phyloP scores from a whole-genome alignment of 2,888 invertebrate species.

The Sphaeridia pumilis region DNA sequence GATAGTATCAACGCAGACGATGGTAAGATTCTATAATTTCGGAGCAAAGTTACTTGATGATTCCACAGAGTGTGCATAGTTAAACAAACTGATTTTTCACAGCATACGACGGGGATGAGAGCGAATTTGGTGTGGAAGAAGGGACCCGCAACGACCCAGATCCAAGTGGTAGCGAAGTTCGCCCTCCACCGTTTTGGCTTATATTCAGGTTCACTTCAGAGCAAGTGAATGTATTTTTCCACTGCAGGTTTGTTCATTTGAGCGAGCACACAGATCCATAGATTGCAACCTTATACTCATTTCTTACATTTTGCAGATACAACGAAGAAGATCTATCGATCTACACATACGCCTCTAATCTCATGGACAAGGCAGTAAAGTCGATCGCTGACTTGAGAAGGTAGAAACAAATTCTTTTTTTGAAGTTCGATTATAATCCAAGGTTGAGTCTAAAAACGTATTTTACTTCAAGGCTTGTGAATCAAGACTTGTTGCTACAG shows the following conservation, averaged over 20 bases:
- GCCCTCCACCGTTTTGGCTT: slow-evolving; percentile 58
- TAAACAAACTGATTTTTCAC: slow-evolving; percentile 23
- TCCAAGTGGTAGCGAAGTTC: slow-evolving; percentile 44
- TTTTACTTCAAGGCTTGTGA: slow-evolving; percentile 51
- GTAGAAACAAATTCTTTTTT: neutral
- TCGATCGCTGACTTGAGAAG: neutral
- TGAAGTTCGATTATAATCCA: neutral
- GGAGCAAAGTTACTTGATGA: neutral
- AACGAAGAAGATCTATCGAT: slow-evolving; percentile 22
- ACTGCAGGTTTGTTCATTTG: slow-evolving; percentile 53
- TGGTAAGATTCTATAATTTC: slow-evolving; percentile 35
- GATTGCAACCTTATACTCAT: slow-evolving; percentile 10
- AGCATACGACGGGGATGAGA: slow-evolving; percentile 53
- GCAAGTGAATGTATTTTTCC: slow-evolving; percentile 54
- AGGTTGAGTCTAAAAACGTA: neutral
- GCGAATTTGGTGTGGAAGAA: slow-evolving; percentile 49
- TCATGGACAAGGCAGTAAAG: slow-evolving; percentile 14
- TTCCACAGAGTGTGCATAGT: neutral
- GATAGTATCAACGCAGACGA: slow-evolving; percentile 37
- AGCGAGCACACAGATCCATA: slow-evolving; percentile 1
- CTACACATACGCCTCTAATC: slow-evolving; percentile 14
- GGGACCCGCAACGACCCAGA: slow-evolving; percentile 48
- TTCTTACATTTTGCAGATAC: slow-evolving; percentile 22
- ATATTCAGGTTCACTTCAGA: slow-evolving; percentile 50
- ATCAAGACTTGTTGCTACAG: slow-evolving; percentile 57